A percentile compares a stretch with the other conserved stretches of the same genome.
Conservation (phyloP, 2,888 invertebrate genomes). For the Phortica magna region DNA sequence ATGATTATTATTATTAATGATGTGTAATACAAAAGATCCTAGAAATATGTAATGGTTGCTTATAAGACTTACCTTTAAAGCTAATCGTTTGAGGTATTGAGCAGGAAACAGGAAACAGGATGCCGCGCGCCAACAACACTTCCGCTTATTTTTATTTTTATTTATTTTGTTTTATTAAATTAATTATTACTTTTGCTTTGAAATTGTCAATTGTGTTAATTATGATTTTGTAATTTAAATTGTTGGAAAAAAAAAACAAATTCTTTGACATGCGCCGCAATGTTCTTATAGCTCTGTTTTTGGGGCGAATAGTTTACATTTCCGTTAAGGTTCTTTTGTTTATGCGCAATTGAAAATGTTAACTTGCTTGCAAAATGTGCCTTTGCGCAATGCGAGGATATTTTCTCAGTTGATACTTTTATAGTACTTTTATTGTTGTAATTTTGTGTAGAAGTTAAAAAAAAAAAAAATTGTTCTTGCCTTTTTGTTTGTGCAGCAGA, state of each 20-base stretch:
- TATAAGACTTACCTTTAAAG: slow-evolving; percentile 21
- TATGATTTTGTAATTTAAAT: slow-evolving; percentile 41
- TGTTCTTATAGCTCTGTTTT: slow-evolving; percentile 36
- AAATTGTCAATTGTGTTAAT: no score
- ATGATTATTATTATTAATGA: no score
- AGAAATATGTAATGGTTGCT: not conserved
- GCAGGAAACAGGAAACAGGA: slow-evolving; percentile 57
- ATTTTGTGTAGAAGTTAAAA: slow-evolving; percentile 15
- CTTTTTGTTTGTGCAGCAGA: not conserved
- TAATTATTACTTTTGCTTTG: slow-evolving; percentile 41
- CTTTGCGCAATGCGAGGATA: not conserved
- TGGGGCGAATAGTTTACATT: slow-evolving; percentile 76
- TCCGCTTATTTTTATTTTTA: slow-evolving; percentile 50
- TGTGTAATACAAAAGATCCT: no score
- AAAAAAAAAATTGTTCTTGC: slow-evolving; percentile 40
- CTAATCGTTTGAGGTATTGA: slow-evolving; percentile 20
- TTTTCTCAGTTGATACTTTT: not conserved
- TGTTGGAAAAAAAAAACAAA: slow-evolving; percentile 37
- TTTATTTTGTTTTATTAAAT: slow-evolving; percentile 1
- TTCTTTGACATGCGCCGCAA: not conserved
- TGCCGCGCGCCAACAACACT: slow-evolving; percentile 49
- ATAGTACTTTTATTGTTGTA: slow-evolving; percentile 30
- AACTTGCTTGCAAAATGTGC: not conserved
- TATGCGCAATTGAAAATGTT: slow-evolving; percentile 28
- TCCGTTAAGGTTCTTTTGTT: slow-evolving; percentile 61